These are phyloP conservation scores for Spialia ferax DNA, from an alignment of 2,888 invertebrate genomes.

Conservation along the genomic window DNA sequence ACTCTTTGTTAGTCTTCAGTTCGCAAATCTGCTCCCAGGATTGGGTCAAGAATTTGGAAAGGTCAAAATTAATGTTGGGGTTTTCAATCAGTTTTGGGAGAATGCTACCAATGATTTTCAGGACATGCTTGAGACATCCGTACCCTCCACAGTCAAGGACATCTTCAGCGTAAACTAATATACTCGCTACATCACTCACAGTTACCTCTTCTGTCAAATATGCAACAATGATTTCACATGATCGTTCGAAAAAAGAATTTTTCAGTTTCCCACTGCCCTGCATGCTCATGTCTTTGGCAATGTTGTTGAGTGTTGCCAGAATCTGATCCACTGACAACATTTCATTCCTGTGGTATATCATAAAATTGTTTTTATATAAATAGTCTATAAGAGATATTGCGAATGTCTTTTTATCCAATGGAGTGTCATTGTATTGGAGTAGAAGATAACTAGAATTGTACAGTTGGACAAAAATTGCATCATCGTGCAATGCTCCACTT, in stretches of 20 bases:
- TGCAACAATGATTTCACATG: slow-evolving; percentile 62
- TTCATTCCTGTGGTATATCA: slow-evolving; percentile 49
- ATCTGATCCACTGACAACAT: slow-evolving; percentile 57
- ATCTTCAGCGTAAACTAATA: slow-evolving; percentile 63
- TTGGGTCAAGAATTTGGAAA: slow-evolving; percentile 63
- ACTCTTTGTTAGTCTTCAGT: slow-evolving; percentile 76
- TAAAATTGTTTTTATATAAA: slow-evolving; percentile 52
- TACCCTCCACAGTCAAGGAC: slow-evolving; percentile 79
- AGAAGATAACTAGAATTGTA: slow-evolving; percentile 60
- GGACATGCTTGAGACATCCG: slow-evolving; percentile 73
- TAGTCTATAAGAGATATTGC: slow-evolving; percentile 60
- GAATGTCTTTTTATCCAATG: slow-evolving; percentile 60
- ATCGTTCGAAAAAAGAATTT: slow-evolving; percentile 70
- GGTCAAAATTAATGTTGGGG: slow-evolving; percentile 55
- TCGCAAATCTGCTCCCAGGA: slow-evolving; percentile 79
- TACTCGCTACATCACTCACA: slow-evolving; percentile 46
- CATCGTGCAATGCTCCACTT: neutral
- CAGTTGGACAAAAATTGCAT: slow-evolving; percentile 56
- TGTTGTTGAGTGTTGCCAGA: slow-evolving; percentile 52
- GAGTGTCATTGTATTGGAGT: slow-evolving; percentile 55
- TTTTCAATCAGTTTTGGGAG: slow-evolving; percentile 54
- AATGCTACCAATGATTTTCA: slow-evolving; percentile 67
- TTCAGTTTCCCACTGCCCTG: slow-evolving; percentile 67
- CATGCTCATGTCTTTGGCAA: slow-evolving; percentile 48
- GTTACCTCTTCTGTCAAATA: slow-evolving; percentile 50